Conservation (phyloP, 2,113 vertebrate genomes). For the Mirounga angustirostris region DNA sequence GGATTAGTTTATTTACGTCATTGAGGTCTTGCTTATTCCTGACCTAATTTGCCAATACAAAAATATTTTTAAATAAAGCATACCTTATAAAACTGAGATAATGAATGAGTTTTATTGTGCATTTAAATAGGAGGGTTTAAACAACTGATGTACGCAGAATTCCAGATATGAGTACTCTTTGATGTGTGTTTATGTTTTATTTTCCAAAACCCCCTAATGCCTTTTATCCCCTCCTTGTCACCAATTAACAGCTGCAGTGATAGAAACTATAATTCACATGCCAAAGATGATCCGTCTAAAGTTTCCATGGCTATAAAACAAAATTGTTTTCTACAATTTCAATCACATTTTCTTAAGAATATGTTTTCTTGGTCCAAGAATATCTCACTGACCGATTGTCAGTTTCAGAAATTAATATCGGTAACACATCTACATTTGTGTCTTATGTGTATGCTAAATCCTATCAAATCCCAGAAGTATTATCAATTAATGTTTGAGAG, state of each 20-base stretch:
- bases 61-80: constrained; percentile 61
- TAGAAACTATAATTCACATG: constrained; percentile 34
- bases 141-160: not conserved
- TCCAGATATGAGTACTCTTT: constrained; percentile 3
- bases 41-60: constrained; percentile 64
- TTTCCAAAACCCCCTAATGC: constrained; percentile 4
- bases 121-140: not conserved
- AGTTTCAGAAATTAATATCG: constrained; percentile 36
- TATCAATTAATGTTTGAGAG: not conserved
- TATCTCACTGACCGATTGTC: constrained; percentile 22
- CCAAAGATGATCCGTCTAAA: constrained; percentile 21
- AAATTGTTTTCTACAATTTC: constrained; percentile 44
- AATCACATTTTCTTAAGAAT: constrained; percentile 42
- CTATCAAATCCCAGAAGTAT: not conserved
- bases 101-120: constrained; percentile 15
- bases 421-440: not conserved
- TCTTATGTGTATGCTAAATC: not conserved
- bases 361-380: not conserved
- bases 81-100: constrained; percentile 27
- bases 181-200: constrained; percentile 14
- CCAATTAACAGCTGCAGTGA: constrained; percentile 66
- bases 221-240: not conserved
- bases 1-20: constrained; percentile 57
- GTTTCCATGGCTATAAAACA: constrained; percentile 55
- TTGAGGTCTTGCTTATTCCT: constrained; percentile 15